Conservation (phyloP, 2,113 vertebrate genomes). For the Tupaia tana region DNA sequence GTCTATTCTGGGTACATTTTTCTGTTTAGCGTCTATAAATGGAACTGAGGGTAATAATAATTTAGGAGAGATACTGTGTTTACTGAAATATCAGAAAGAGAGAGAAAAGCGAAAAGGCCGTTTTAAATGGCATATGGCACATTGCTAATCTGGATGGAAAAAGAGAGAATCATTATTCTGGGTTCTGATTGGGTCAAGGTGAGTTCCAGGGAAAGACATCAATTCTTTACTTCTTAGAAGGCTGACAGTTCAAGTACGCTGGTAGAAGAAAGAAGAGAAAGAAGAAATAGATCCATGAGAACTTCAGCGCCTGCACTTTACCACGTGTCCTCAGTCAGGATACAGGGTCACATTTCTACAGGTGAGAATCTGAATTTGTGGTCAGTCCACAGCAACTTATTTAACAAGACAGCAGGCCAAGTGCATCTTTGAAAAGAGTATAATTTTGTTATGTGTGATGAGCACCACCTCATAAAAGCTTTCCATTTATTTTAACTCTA, state of each 20-base stretch:
- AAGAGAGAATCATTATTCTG: not conserved
- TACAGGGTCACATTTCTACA: not conserved
- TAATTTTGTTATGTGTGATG: rapidly evolving
- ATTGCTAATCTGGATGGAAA: not conserved
- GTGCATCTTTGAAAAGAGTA: no score
- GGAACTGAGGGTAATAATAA: slow-evolving; percentile 48
- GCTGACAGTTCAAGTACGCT: not conserved
- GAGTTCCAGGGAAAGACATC: slow-evolving; percentile 20
- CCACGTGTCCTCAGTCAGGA: rapidly evolving
- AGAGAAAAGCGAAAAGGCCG: not conserved
- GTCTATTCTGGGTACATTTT: slow-evolving; percentile 57
- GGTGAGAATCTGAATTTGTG: not conserved
- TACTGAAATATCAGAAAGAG: not conserved
- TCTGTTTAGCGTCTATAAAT: slow-evolving; percentile 4
- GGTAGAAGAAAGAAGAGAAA: not conserved
- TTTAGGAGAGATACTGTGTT: not conserved
- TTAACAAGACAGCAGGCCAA: rapidly evolving
- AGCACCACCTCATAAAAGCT: not conserved
- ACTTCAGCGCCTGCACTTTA: rapidly evolving
- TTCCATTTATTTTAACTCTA: not conserved
- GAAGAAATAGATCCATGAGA: not conserved
- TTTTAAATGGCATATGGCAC: not conserved
- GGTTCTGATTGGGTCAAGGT: not conserved
- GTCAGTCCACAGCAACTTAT: rapidly evolving
- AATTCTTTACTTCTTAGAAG: not conserved